Percentiles rank a stretch among this genome's conserved stretches.
Evolutionary conservation across 92 coral and sea anemone genomes (phyloP).

Genomic region (Metridium senile): DNA sequence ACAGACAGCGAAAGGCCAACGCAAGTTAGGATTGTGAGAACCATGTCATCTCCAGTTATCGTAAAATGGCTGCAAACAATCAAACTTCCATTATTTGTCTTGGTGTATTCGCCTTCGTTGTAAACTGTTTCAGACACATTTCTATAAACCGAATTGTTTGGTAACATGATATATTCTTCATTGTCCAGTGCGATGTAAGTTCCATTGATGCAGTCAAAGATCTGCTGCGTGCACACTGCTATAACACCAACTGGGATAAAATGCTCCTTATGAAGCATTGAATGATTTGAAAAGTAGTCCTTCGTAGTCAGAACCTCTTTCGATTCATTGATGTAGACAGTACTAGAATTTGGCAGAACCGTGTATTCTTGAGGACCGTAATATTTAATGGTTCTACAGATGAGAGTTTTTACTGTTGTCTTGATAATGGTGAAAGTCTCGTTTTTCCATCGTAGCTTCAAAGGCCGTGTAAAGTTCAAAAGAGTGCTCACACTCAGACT

Average conservation of each 20-base stretch:
- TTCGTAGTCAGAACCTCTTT: conserved; percentile 13
- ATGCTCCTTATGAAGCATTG: neutral
- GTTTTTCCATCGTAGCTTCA: conserved; percentile 8
- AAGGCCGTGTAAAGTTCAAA: conserved; percentile 16
- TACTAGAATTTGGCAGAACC: conserved; percentile 3
- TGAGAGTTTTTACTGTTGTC: conserved; percentile 23
- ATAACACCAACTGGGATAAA: conserved; percentile 39
- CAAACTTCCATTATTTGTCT: conserved; percentile 33
- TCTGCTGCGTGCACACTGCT: conserved; percentile 44
- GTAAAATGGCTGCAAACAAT: conserved; percentile 31
- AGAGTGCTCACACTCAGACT: neutral
- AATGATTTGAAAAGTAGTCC: conserved; percentile 23
- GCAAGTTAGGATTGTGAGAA: conserved; percentile 24
- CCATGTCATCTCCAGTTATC: conserved; percentile 1
- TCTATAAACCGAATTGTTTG: conserved; percentile 48
- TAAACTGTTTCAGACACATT: conserved; percentile 32
- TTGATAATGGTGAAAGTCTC: conserved; percentile 34
- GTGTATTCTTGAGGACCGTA: conserved; percentile 26
- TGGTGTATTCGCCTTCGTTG: conserved; percentile 26
- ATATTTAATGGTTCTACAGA: conserved; percentile 2
- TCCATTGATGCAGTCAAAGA: conserved; percentile 21
- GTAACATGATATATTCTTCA: conserved; percentile 40
- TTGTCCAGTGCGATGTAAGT: conserved; percentile 17
- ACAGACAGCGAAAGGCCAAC: conserved; percentile 46
- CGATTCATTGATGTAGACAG: conserved; percentile 26